Evolutionary conservation across 2,888 invertebrate genomes (phyloP).

Genomic region (Ferrisia virgata): DNA sequence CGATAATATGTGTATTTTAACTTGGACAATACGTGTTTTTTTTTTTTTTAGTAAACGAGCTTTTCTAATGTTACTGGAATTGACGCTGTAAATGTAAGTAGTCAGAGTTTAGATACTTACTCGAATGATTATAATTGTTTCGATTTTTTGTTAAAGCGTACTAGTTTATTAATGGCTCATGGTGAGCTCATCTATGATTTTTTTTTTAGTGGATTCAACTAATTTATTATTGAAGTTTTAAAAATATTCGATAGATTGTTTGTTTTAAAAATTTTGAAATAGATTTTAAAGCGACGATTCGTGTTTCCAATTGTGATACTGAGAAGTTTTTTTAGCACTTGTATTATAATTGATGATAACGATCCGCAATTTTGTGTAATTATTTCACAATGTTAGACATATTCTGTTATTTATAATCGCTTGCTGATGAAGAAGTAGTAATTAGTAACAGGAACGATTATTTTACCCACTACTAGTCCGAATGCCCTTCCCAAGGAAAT

Average conservation of each 20-base stretch:
- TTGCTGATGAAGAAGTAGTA: neutral
- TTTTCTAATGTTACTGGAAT: neutral
- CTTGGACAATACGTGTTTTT: neutral
- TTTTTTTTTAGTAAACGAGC: neutral
- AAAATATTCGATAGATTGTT: neutral
- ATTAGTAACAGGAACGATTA: neutral
- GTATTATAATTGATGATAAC: neutral
- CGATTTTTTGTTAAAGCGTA: neutral
- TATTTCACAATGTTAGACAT: neutral
- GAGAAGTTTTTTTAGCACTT: neutral
- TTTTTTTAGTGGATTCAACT: neutral
- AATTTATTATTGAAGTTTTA: neutral
- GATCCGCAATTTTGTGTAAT: neutral
- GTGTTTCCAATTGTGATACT: neutral
- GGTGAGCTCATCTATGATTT: neutral
- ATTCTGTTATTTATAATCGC: neutral
- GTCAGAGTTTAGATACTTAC: no score
- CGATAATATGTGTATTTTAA: neutral
- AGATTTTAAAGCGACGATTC: neutral
- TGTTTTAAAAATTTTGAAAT: neutral
- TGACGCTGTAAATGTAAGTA: neutral
- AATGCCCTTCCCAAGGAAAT: neutral
- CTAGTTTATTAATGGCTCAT: neutral
- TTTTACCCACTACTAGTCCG: neutral
- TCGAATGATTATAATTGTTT: neutral